Evolutionary conservation across 2,113 vertebrate species (phyloP).

Genomic region (Sphyrna mokarran): DNA sequence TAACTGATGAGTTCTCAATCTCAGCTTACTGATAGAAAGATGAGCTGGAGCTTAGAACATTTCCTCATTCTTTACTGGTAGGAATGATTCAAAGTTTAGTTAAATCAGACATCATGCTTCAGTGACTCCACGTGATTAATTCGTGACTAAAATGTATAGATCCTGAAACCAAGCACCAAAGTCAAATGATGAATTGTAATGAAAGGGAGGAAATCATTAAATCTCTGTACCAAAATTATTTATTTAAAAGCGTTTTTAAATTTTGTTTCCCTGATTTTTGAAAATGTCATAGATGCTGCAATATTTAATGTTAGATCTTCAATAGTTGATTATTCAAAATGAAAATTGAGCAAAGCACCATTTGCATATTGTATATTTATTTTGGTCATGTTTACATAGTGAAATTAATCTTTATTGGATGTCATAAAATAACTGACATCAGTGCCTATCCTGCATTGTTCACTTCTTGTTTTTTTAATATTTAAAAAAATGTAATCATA

Average conservation of each 20-base stretch:
- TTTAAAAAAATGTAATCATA: too few species aligned
- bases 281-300: background rate
- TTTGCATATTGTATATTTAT: background rate
- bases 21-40: background rate
- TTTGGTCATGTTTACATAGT: background rate
- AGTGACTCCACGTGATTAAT: background rate
- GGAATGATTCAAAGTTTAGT: background rate
- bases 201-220: background rate
- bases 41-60: background rate
- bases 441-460: too few species aligned
- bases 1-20: slow-evolving; percentile 6
- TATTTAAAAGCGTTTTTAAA: background rate
- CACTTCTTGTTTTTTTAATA: too few species aligned
- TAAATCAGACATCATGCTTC: background rate
- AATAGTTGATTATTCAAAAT: background rate
- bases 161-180: background rate
- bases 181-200: slow-evolving; percentile 6
- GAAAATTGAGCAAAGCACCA: background rate
- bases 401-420: background rate
- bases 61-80: background rate
- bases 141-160: background rate
- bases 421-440: background rate
- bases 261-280: background rate
- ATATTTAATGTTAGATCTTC: background rate
- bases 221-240: background rate